Base-by-base conservation (phyloP, 2,888 invertebrate species). In the Loripinus fragilis region DNA sequence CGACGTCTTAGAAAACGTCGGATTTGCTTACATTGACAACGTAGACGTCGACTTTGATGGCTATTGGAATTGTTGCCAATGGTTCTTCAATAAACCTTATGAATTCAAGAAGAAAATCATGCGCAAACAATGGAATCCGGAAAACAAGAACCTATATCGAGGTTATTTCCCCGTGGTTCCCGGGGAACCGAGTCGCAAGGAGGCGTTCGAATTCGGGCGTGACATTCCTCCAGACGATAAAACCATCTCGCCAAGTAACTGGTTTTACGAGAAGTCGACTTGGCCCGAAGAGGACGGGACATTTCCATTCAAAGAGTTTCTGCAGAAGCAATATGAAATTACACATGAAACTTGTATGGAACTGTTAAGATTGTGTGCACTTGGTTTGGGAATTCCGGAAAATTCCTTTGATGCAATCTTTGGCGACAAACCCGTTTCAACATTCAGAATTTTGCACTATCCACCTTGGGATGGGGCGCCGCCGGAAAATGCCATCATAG, bases 1-100 rank as follows among this genome's bases (percentile, higher is more conserved):
- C 7, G 72, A 87, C 33, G 84, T 86, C 1, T 76, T 89, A 10
- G 87, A 88, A 67, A 87, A 85, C 23, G 80, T 83, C 8, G 89
- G 89, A 0, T 89, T 89, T 77, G 85, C 87, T 12, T 87, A 77
- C 60, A 79, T 89, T 10, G 89, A 89, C 76, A 88, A 87, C 33
- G 86, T 86, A 7, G 78, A 80, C 8, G 41, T 86, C 2, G 88
- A 89, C 67, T 80, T 76, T 60, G 76, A 86, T 1, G 79, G 79
- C 30, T 76, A 88, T 0, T 77, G 87, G 71, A 76, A 85, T 10
- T 69, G 81, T 38, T 81, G 86, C 48, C 76, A 79, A 35, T 87
- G 87, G 87, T 87, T 89, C 74, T 89, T 89, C 69, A 68, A 48
- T 5, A 83, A 85, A 42, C 82, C 85, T 7, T 60, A 66, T 30